Evolutionary conservation across 2,888 invertebrate genomes (phyloP).

Genomic region (Troides helena): DNA sequence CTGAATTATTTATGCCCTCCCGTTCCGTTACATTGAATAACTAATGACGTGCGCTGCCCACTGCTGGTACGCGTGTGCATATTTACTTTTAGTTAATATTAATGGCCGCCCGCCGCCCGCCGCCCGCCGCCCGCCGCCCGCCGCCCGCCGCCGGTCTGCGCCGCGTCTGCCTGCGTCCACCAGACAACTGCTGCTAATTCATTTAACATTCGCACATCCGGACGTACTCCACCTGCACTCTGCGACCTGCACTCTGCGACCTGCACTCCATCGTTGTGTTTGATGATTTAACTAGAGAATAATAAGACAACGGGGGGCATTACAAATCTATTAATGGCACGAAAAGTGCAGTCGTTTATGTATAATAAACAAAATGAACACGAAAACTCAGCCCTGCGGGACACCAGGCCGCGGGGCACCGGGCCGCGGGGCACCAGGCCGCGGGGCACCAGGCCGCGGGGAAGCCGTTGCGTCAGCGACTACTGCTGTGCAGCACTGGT

Average conservation of each 20-base stretch:
- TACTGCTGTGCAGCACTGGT: no score
- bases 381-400: slow-evolving; percentile 25
- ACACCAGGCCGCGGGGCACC: slow-evolving; percentile 5
- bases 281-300: background rate
- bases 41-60: slow-evolving; percentile 59
- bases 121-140: slow-evolving; percentile 2
- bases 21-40: slow-evolving; percentile 74
- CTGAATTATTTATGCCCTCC: slow-evolving; percentile 61
- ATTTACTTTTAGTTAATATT: slow-evolving; percentile 53
- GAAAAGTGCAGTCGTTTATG: slow-evolving; percentile 20
- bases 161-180: slow-evolving; percentile 29
- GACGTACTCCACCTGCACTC: background rate
- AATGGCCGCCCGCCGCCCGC: slow-evolving; percentile 42
- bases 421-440: background rate
- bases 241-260: background rate
- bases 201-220: slow-evolving; percentile 15
- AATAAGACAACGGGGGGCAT: background rate
- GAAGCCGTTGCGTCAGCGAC: no score
- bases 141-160: slow-evolving; percentile 29
- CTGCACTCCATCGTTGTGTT: background rate
- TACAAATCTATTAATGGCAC: slow-evolving; percentile 10
- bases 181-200: slow-evolving; percentile 25
- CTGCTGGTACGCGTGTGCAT: slow-evolving; percentile 41
- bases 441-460: slow-evolving; percentile 17
- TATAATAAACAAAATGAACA: slow-evolving; percentile 19